Evolutionary conservation across 2,113 vertebrate species (phyloP).

Genomic region (Corythaeola cristata): DNA sequence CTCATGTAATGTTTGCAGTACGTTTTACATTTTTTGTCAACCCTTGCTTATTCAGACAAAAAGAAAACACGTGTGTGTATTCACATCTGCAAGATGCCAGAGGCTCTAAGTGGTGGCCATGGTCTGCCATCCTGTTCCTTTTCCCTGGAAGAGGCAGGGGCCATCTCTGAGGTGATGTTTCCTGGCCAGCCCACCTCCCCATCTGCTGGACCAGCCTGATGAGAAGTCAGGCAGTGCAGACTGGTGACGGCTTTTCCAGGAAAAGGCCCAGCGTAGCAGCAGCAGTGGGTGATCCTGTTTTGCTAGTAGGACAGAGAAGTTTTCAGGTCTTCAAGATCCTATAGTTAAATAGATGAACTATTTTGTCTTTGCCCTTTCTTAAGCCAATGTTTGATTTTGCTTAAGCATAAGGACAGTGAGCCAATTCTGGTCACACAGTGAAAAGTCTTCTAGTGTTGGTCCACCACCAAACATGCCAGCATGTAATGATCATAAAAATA

Average conservation of each 20-base stretch:
- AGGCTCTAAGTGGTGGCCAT: background rate
- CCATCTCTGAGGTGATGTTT: background rate
- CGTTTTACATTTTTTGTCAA: background rate
- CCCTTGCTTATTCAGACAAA: background rate
- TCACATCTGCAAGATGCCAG: background rate
- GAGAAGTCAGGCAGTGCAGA: background rate
- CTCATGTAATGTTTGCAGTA: background rate
- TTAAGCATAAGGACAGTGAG: background rate
- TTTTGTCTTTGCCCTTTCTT: background rate
- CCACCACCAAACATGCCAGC: background rate
- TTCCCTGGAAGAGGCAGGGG: background rate
- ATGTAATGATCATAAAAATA: background rate
- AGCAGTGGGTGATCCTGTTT: background rate
- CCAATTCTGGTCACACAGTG: background rate
- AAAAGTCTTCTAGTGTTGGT: background rate
- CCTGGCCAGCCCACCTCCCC: background rate
- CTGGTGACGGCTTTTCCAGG: background rate
- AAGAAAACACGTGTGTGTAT: background rate
- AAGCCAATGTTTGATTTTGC: background rate
- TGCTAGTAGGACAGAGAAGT: background rate
- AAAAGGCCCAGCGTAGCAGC: background rate
- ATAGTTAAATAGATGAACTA: background rate
- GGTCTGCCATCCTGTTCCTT: background rate
- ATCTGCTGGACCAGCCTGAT: background rate
- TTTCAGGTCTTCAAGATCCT: background rate